These are phyloP conservation scores for Drosophila pectinifera DNA, from an alignment of 1,140 invertebrate genomes.

Conservation along the genomic window DNA sequence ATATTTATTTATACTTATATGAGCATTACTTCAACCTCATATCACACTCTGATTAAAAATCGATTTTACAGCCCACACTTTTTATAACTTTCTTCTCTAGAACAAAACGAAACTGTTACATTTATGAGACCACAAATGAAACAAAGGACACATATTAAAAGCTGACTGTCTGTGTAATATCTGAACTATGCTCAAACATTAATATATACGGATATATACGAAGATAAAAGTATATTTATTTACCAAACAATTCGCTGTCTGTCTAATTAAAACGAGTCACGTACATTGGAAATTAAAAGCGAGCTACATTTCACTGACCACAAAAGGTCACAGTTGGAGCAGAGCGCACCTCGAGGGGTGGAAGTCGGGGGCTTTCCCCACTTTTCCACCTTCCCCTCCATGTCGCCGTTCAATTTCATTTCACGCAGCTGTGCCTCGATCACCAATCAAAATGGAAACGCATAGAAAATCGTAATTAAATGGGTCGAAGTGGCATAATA, in stretches of 20 bases:
- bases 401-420: conserved; percentile 33
- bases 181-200: neutral
- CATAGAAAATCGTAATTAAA: conserved; percentile 56
- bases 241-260: conserved; percentile 1
- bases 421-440: conserved; percentile 52
- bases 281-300: conserved; percentile 59
- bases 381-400: too few species aligned
- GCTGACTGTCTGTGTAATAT: neutral
- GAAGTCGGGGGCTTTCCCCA: neutral
- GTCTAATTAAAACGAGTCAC: conserved; percentile 61
- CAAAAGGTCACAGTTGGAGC: conserved; percentile 25
- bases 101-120: neutral
- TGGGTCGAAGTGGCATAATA: conserved; percentile 37
- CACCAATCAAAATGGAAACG: conserved; percentile 48
- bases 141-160: conserved; percentile 21
- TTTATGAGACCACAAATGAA: conserved; percentile 17
- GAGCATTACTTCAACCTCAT: neutral
- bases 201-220: neutral
- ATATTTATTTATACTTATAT: too few species aligned
- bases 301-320: conserved; percentile 49
- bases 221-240: conserved; percentile 10
- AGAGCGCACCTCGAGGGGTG: neutral
- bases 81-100: neutral
- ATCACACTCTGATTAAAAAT: neutral
- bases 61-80: neutral